Base-by-base conservation (phyloP, 2,888 invertebrate genomes). In the Formica aserva region DNA sequence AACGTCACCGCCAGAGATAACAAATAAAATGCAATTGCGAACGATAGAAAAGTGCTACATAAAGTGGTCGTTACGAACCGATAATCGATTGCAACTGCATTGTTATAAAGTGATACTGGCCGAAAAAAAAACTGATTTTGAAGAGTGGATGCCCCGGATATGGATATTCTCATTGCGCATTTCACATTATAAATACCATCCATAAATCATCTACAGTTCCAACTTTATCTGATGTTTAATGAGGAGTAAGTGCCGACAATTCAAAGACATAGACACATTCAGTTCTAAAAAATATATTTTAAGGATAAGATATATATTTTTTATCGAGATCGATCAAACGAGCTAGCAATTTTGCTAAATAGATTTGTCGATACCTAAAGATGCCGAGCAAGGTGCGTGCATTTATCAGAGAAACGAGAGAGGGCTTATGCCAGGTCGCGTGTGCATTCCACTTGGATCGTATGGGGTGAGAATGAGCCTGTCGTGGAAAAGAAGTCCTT, bases 401-500 rank as follows among this genome's bases (percentile, higher is more conserved):
- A 13, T 57, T 67, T 69, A 57, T 48, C 45, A 72, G 13, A 60
- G 26, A 11, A 66, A 13, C 29, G 52, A 72, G 22, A 67, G 6
- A 13, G 18, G 13, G 35, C 45, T 78, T 62, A 65, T n/a, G 18
- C 2, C 13, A 35, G 22, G 45, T n/a, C 83, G 86, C 86, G 88
- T 80, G 62, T 84, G 66, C 85, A 85, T 82, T 85, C 78, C 55
- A 86, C 67, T 66, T 57, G 18, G 22, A 13, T 26, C 18, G 22
- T 32, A 75, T 32, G 86, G 88, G 83, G 88, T 82, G 90, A 88
- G 90, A 90, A 90, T 81, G 85, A 90, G 71, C 55, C 84, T 35
- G 69, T 84, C 45, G 57, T 84, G 82, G 80, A 89, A 85, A 87
- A 85, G 86, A 88, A 85, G 67, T 62, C 84, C 52, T 52, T 8